A percentile compares a stretch with the other conserved stretches of the same genome.
These are phyloP conservation scores for Gymnocephalus cernua DNA, from an alignment of 2,113 vertebrate species.

Conservation along the genomic window DNA sequence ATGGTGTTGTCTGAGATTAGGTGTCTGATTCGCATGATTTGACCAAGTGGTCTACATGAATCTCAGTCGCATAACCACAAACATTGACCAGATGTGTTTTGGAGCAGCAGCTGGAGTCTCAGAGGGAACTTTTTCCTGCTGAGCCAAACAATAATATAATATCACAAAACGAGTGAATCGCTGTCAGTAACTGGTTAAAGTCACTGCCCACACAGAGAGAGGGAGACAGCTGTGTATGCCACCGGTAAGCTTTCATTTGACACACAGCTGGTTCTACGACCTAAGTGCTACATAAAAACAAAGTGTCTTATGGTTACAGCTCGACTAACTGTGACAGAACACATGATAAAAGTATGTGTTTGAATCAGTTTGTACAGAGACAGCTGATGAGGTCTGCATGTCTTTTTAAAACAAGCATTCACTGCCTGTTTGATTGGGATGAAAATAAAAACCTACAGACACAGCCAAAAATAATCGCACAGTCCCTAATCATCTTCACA, in stretches of 20 bases:
- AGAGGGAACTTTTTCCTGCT: conserved; percentile 2
- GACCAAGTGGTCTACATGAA: not conserved
- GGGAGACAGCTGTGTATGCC: not conserved
- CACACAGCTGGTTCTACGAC: not conserved
- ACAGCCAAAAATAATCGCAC: not conserved
- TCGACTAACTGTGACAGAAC: not conserved
- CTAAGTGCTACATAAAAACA: not conserved
- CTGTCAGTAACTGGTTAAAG: not conserved
- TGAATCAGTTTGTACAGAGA: not conserved
- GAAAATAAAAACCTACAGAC: too few relatives aligned
- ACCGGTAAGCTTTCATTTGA: not conserved
- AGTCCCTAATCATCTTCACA: conserved; percentile 35
- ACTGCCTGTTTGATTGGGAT: too few relatives aligned
- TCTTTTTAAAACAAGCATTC: too few relatives aligned
- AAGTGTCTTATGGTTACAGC: not conserved
- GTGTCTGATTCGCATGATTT: not conserved
- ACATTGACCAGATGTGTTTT: conserved; percentile 12
- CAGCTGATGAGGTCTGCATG: too few relatives aligned
- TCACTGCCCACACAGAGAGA: not conserved
- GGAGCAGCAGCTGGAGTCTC: conserved; percentile 21
- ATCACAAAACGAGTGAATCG: not conserved
- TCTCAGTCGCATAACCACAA: not conserved
- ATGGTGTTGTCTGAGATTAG: not conserved
- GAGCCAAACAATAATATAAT: conserved; percentile 2
- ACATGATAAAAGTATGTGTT: not conserved